phyloP scores from a whole-genome alignment of 2,888 invertebrate genomes.

The Drosophila diplacantha region DNA sequence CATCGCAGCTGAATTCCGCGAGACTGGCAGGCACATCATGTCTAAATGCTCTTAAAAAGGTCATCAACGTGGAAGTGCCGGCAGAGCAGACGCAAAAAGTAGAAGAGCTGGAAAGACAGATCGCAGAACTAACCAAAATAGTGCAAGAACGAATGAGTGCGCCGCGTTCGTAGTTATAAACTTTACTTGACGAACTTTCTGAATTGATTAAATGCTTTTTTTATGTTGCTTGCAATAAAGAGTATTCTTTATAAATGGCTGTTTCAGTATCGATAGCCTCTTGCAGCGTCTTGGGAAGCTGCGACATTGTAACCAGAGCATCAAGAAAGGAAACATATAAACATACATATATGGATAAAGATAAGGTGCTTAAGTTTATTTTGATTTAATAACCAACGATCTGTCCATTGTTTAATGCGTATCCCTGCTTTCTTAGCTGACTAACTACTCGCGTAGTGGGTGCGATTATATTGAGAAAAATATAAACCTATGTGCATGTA shows the following conservation, averaged over 20 bases:
- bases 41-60: slow-evolving; percentile 78
- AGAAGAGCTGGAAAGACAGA: slow-evolving; percentile 71
- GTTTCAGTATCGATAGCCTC: too few relatives aligned
- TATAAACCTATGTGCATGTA: slow-evolving; percentile 9
- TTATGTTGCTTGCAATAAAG: background rate
- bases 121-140: slow-evolving; percentile 50
- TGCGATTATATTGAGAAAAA: slow-evolving; percentile 14
- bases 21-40: slow-evolving; percentile 81
- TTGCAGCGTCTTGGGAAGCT: too few relatives aligned
- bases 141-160: slow-evolving; percentile 67
- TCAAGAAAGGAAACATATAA: background rate
- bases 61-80: slow-evolving; percentile 63
- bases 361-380: slow-evolving; percentile 11
- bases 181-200: background rate
- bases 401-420: background rate
- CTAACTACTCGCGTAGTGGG: background rate
- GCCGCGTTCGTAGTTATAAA: slow-evolving; percentile 7
- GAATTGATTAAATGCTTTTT: background rate
- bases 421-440: background rate
- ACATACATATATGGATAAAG: background rate
- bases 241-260: background rate
- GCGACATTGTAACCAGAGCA: background rate
- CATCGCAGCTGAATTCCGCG: slow-evolving; percentile 81
- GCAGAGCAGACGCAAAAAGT: slow-evolving; percentile 76
- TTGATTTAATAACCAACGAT: slow-evolving; percentile 1